phyloP scores from a whole-genome alignment of 2,888 invertebrate species.

The Polyploca ridens region DNA sequence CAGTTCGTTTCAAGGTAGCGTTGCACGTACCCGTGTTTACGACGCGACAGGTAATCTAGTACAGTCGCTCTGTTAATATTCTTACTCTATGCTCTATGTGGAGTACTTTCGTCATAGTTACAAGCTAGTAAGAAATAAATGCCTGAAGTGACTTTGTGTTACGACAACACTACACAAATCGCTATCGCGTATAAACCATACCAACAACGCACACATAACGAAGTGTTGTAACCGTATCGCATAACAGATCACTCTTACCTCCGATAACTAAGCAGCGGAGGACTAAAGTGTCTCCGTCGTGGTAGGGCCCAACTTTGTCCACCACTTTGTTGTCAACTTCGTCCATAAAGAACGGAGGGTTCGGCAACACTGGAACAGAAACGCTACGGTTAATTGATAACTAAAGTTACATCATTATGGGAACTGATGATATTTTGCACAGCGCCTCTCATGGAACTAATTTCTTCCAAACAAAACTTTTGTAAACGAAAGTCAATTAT shows the following conservation, averaged over 20 bases:
- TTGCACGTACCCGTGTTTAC: too few species aligned
- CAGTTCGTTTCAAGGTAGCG: too few species aligned
- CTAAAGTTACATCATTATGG: background rate
- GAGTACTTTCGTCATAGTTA: too few species aligned
- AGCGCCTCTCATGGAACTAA: too few species aligned
- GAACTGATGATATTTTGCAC: too few species aligned
- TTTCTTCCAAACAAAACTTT: too few species aligned
- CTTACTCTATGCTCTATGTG: too few species aligned
- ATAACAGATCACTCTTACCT: slow-evolving; percentile 61
- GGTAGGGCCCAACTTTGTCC: slow-evolving; percentile 80
- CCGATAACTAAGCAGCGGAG: slow-evolving; percentile 84
- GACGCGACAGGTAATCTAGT: too few species aligned
- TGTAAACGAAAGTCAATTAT: too few species aligned
- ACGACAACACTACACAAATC: background rate
- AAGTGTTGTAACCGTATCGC: background rate
- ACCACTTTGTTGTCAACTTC: slow-evolving; percentile 77
- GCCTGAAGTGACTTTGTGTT: too few species aligned
- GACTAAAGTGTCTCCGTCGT: slow-evolving; percentile 83
- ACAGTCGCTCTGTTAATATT: too few species aligned
- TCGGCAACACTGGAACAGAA: slow-evolving; percentile 72
- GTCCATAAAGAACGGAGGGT: slow-evolving; percentile 79
- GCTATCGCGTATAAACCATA: background rate
- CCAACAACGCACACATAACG: background rate
- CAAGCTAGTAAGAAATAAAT: too few species aligned
- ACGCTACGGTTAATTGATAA: slow-evolving; percentile 6